Evolutionary conservation across 2,113 vertebrate species (phyloP).

Genomic region (Thamnophis sirtalis): DNA sequence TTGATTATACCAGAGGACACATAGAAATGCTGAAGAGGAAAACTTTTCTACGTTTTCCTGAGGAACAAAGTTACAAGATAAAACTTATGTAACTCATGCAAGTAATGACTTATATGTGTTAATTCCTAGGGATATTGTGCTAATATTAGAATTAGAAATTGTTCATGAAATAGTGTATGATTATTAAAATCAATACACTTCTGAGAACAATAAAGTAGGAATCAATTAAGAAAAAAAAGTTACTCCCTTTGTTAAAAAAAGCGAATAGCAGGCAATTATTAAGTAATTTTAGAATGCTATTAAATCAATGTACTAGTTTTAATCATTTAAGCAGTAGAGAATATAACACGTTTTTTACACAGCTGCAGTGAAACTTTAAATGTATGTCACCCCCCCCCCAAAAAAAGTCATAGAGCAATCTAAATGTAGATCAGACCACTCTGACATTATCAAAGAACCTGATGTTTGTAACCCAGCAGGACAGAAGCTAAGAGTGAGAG

Average conservation of each 20-base stretch:
- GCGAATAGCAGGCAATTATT: constrained; percentile 62
- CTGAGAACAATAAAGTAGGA: constrained; percentile 57
- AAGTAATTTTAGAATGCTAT: constrained; percentile 67
- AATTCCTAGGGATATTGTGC: constrained; percentile 38
- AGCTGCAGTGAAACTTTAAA: constrained; percentile 44
- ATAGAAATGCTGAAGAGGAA: not conserved
- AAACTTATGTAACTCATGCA: not conserved
- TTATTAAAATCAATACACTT: constrained; percentile 32
- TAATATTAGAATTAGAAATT: constrained; percentile 40
- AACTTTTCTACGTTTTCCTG: not conserved
- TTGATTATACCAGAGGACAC: not conserved
- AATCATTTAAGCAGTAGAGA: constrained; percentile 59
- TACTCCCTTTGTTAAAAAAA: constrained; percentile 61
- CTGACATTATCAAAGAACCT: not conserved
- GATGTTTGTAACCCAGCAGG: not conserved
- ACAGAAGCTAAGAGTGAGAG: not conserved
- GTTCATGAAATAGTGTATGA: constrained; percentile 49
- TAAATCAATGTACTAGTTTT: constrained; percentile 69
- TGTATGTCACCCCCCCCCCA: constrained; percentile 34
- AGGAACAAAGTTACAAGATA: not conserved
- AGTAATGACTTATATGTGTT: not conserved
- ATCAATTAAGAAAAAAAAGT: constrained; percentile 67
- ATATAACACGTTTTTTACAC: constrained; percentile 58
- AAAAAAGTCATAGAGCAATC: not conserved
- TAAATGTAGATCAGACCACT: not conserved